Conservation (phyloP, 1,140 invertebrate species). For the Potamilus streckersoni region DNA sequence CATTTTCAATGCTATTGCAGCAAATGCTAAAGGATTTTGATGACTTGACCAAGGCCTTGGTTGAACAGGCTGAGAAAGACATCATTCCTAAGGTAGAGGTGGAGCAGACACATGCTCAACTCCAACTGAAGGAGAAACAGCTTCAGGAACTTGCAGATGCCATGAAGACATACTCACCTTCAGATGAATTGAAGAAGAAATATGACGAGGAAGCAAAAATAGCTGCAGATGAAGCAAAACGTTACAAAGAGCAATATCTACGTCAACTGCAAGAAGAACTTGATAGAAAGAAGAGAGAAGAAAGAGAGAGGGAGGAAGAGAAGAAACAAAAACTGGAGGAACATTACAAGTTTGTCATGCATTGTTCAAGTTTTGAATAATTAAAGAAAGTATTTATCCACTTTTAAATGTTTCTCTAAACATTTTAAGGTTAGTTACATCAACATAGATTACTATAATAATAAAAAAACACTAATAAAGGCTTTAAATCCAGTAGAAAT, state of each 20-base stretch:
- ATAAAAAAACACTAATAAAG: no score
- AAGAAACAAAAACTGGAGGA: conserved; percentile 53
- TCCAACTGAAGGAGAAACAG: conserved; percentile 62
- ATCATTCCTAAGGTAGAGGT: conserved; percentile 51
- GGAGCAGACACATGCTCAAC: conserved; percentile 51
- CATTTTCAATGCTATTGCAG: conserved; percentile 28
- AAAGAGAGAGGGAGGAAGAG: conserved; percentile 52
- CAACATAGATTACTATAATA: no score
- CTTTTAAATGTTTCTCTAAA: no score
- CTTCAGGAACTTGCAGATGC: conserved; percentile 60
- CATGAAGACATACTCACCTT: conserved; percentile 56
- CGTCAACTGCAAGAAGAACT: conserved; percentile 57
- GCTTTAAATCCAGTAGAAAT: no score
- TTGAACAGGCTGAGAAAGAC: conserved; percentile 53
- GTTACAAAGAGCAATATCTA: conserved; percentile 49
- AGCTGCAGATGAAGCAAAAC: conserved; percentile 46
- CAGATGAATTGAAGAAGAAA: conserved; percentile 53
- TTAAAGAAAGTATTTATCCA: no score
- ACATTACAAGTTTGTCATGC: conserved; percentile 48
- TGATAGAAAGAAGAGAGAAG: conserved; percentile 50
- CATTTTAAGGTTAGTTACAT: no score
- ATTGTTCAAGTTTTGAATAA: not conserved
- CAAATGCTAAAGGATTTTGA: conserved; percentile 60
- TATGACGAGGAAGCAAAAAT: conserved; percentile 56
- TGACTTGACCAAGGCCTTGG: conserved; percentile 48